phyloP scores from a whole-genome alignment of 2,888 invertebrate genomes.

The Euphydryas editha region DNA sequence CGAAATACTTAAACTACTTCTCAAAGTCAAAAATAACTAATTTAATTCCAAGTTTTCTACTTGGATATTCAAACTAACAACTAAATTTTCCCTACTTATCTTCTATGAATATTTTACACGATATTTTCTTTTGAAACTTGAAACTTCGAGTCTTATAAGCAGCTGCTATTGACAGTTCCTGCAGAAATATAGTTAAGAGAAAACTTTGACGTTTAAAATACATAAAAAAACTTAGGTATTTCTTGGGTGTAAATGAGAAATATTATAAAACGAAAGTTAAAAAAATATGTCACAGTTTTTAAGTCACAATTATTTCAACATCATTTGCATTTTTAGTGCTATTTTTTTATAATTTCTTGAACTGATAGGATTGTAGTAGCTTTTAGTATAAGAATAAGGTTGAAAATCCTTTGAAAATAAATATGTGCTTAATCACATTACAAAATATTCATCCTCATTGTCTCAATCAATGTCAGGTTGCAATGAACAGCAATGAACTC shows the following conservation, averaged over 20 bases:
- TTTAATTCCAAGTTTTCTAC: constrained; percentile 3
- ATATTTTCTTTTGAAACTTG: constrained; percentile 48
- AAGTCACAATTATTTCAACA: too few relatives aligned
- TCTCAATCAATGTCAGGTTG: too few relatives aligned
- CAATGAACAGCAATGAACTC: too few relatives aligned
- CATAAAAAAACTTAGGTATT: constrained; percentile 14
- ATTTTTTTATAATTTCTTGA: too few relatives aligned
- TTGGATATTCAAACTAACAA: constrained; percentile 15
- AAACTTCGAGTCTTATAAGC: constrained; percentile 47
- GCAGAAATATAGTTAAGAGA: constrained; percentile 36
- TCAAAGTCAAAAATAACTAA: background rate
- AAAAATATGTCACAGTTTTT: background rate
- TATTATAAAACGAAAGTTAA: background rate
- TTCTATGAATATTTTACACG: constrained; percentile 41
- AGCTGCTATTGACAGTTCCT: constrained; percentile 54
- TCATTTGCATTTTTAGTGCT: background rate
- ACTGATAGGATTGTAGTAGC: too few relatives aligned
- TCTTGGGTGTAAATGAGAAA: constrained; percentile 6
- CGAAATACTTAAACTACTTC: background rate
- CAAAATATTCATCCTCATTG: too few relatives aligned
- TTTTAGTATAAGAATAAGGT: too few relatives aligned
- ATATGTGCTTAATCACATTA: too few relatives aligned
- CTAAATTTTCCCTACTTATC: constrained; percentile 34
- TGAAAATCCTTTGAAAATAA: too few relatives aligned
- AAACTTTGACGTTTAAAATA: constrained; percentile 22